Conservation (phyloP, 2,113 vertebrate species). For the Rhynchomys soricoides region DNA sequence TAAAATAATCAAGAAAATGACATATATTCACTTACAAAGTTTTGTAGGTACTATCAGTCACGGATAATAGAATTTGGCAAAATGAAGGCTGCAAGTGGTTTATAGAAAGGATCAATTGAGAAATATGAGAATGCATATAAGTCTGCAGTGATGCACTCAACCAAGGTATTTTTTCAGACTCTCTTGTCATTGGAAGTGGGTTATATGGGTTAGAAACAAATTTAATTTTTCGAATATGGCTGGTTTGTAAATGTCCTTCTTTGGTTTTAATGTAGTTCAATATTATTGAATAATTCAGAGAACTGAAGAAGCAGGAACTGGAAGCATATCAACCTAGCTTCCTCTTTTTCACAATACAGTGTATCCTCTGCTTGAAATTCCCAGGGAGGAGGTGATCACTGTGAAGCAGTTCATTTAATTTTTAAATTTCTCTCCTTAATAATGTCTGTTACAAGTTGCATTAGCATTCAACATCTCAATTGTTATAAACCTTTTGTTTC, state of each 20-base stretch:
- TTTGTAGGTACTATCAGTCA: background rate
- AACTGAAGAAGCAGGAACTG: background rate
- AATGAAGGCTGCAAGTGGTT: background rate
- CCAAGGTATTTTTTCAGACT: background rate
- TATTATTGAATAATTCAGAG: constrained; percentile 12
- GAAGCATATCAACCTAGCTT: background rate
- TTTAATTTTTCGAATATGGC: constrained; percentile 5
- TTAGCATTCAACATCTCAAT: constrained; percentile 19
- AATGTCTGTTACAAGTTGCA: constrained; percentile 33
- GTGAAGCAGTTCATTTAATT: background rate
- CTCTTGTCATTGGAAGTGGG: background rate
- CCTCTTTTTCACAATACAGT: background rate
- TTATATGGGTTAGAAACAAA: background rate
- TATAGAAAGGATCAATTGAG: background rate
- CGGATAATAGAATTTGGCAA: background rate
- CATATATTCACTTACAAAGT: background rate
- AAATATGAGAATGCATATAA: background rate
- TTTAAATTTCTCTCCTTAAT: constrained; percentile 19
- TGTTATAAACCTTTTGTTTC: constrained; percentile 30
- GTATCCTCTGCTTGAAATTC: constrained; percentile 21
- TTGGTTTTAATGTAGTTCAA: constrained; percentile 4
- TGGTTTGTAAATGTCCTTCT: constrained; percentile 4
- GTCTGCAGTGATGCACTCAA: background rate
- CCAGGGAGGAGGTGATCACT: background rate
- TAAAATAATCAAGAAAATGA: constrained; percentile 35